Evolutionary conservation across 2,113 vertebrate species (phyloP).

Genomic region (Puntigrus tetrazona): DNA sequence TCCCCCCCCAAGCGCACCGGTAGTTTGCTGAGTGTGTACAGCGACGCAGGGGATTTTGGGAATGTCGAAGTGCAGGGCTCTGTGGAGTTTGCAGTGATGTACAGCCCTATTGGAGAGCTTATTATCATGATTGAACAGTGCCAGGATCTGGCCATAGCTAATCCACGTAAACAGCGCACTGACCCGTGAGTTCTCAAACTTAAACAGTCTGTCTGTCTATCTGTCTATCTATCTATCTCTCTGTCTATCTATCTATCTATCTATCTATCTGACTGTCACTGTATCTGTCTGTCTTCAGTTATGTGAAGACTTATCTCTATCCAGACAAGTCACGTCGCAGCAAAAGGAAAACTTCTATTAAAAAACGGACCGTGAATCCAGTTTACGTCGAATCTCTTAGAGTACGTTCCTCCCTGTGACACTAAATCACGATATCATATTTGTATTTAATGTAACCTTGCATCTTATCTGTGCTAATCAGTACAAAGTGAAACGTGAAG

Average conservation of each 20-base stretch:
- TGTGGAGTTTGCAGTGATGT: constrained; percentile 62
- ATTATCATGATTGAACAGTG: constrained; percentile 64
- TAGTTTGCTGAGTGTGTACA: constrained; percentile 67
- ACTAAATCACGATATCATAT: not conserved
- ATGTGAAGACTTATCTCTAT: constrained; percentile 65
- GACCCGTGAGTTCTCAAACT: constrained; percentile 58
- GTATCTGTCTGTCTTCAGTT: constrained; percentile 38
- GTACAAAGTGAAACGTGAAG: constrained; percentile 63
- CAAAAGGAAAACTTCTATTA: constrained; percentile 64
- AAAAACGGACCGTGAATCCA: constrained; percentile 62
- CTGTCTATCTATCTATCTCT: not conserved
- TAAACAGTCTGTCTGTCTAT: not conserved
- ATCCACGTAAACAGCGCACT: constrained; percentile 60
- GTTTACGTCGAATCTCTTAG: constrained; percentile 61
- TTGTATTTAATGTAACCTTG: not conserved
- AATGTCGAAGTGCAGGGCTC: constrained; percentile 59
- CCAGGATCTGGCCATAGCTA: constrained; percentile 62
- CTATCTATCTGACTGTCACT: too few relatives aligned
- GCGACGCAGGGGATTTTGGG: constrained; percentile 65
- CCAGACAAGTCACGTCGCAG: constrained; percentile 60
- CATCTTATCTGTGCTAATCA: constrained; percentile 27
- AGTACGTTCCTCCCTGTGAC: constrained; percentile 42
- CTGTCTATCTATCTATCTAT: not conserved
- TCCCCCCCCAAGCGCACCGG: constrained; percentile 49
- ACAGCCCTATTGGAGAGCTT: constrained; percentile 59